Conservation (phyloP, 92 coral and sea anemone genomes). For the Actinernus sp. region DNA sequence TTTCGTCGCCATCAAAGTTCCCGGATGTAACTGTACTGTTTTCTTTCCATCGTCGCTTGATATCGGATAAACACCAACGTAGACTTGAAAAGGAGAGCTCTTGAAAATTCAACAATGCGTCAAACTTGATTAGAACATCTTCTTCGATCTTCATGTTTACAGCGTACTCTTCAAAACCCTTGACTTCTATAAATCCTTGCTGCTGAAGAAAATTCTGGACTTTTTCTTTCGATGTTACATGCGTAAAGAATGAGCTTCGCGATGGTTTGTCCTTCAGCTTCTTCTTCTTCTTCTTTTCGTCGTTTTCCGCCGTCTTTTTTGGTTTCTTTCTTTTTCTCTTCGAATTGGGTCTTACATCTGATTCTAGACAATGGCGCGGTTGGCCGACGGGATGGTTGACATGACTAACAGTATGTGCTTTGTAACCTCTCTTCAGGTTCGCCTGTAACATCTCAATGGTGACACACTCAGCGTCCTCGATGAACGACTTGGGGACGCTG, state of each 20-base stretch:
- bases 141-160: conserved; percentile 74
- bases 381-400: not conserved
- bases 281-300: conserved; percentile 31
- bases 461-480: conserved; percentile 90
- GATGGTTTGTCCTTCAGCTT: conserved; percentile 66
- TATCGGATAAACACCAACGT: conserved; percentile 92
- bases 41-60: conserved; percentile 89
- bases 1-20: conserved; percentile 84
- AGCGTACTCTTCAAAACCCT: conserved; percentile 37
- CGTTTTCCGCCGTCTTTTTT: conserved; percentile 3
- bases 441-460: conserved; percentile 83
- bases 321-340: conserved; percentile 11
- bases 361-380: not conserved
- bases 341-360: not conserved
- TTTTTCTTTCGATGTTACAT: conserved; percentile 58
- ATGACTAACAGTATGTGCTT: not conserved
- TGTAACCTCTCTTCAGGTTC: conserved; percentile 34
- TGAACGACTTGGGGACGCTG: conserved; percentile 85
- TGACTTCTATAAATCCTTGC: conserved; percentile 56
- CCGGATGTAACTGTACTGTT: conserved; percentile 39
- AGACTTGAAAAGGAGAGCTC: conserved; percentile 70
- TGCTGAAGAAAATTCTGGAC: conserved; percentile 42
- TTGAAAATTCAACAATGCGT: conserved; percentile 44
- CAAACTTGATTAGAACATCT: conserved; percentile 64
- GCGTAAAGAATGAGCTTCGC: conserved; percentile 85